These are phyloP conservation scores for Anguilla megastoma DNA, from an alignment of 2,797 vertebrate genomes.

Conservation along the genomic window DNA sequence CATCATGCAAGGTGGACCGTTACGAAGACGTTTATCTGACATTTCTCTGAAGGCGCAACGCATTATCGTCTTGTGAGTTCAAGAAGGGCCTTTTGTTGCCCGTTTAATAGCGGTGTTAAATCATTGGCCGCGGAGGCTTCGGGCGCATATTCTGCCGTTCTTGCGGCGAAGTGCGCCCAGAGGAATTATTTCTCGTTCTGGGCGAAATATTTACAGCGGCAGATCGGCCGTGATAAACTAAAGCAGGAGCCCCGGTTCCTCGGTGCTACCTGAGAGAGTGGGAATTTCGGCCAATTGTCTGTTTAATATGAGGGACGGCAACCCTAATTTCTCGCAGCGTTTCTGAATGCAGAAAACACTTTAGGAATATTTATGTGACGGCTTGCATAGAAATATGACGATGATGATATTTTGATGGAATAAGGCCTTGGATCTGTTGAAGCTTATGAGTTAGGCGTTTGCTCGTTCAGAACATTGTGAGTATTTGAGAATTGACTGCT, in stretches of 20 bases:
- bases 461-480: neutral
- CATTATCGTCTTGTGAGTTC: conserved; percentile 8
- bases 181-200: neutral
- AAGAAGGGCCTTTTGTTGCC: neutral
- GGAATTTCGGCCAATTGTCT: neutral
- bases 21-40: conserved; percentile 5
- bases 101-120: conserved; percentile 3
- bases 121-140: neutral
- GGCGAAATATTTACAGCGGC: conserved; percentile 28
- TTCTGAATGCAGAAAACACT: neutral
- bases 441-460: neutral
- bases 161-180: neutral
- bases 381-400: neutral
- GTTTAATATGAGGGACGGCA: neutral
- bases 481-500: neutral
- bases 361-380: neutral
- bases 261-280: neutral
- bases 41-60: neutral
- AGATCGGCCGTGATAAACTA: conserved; percentile 20
- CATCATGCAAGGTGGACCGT: neutral
- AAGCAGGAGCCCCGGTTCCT: neutral
- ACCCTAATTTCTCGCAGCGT: neutral
- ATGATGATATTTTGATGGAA: neutral
- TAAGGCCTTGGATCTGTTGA: neutral
- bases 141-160: neutral